Evolutionary conservation across 2,888 invertebrate genomes (phyloP).

Genomic region (Alsophila aescularia): DNA sequence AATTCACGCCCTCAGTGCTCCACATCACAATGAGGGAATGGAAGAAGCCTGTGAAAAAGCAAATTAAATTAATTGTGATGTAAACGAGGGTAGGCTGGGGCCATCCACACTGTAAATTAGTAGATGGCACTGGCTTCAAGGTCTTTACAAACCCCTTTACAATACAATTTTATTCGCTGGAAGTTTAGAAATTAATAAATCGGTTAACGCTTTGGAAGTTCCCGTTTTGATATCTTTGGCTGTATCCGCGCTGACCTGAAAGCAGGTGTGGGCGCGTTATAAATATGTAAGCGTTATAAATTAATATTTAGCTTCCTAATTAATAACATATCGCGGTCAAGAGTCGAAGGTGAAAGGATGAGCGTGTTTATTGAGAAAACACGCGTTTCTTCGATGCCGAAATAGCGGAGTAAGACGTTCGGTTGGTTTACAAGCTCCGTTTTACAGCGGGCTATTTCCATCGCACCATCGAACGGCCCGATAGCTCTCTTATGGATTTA

Average conservation of each 20-base stretch:
- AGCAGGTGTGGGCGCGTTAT: constrained; percentile 26
- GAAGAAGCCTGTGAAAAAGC: constrained; percentile 82
- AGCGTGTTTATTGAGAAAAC: constrained; percentile 67
- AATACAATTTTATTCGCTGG: constrained; percentile 59
- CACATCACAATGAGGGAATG: constrained; percentile 76
- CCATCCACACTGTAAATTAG: constrained; percentile 71
- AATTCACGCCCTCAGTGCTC: constrained; percentile 78
- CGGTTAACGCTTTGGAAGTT: constrained; percentile 46
- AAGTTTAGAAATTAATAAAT: constrained; percentile 52
- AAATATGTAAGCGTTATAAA: constrained; percentile 35
- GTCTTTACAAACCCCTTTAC: constrained; percentile 68
- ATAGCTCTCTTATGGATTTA: constrained; percentile 69
- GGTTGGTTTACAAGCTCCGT: constrained; percentile 63
- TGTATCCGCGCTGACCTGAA: constrained; percentile 12
- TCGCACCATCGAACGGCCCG: constrained; percentile 64
- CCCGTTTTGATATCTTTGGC: constrained; percentile 20
- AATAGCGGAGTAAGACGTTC: constrained; percentile 72
- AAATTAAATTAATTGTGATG: constrained; percentile 83
- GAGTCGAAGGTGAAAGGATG: constrained; percentile 61
- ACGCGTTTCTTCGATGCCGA: constrained; percentile 51
- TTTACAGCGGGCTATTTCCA: constrained; percentile 73
- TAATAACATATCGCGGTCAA: constrained; percentile 53
- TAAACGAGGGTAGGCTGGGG: constrained; percentile 77
- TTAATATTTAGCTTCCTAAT: constrained; percentile 42
- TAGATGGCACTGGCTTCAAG: constrained; percentile 61